These are phyloP conservation scores for Drosophila kurseongensis DNA, from an alignment of 1,140 invertebrate genomes.

Conservation along the genomic window DNA sequence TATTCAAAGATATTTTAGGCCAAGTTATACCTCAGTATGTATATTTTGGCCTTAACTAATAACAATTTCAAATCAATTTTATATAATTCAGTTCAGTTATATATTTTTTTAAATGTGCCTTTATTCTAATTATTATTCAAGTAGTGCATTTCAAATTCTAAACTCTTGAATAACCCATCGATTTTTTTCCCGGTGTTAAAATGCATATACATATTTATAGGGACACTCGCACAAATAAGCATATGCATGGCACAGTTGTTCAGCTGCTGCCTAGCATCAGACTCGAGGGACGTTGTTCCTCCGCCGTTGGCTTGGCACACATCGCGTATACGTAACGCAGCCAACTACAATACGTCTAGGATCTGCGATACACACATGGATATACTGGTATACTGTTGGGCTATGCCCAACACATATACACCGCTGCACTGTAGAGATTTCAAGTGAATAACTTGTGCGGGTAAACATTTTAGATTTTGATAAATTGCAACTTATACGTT, in stretches of 20 bases:
- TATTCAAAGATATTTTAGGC: no score
- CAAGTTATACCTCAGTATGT: no score
- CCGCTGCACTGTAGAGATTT: conserved; percentile 71
- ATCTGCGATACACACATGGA: conserved; percentile 17
- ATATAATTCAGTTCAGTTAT: no score
- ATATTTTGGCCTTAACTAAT: no score
- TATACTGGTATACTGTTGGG: conserved; percentile 8
- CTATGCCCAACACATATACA: conserved; percentile 20
- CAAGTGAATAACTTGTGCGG: conserved; percentile 83
- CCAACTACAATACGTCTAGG: conserved; percentile 59
- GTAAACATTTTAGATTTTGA: conserved; percentile 84
- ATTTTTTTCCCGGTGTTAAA: not conserved
- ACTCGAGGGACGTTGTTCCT: conserved; percentile 54
- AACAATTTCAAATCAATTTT: no score
- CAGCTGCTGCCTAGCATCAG: conserved; percentile 70
- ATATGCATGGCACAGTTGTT: conserved; percentile 74
- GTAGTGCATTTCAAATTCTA: no score
- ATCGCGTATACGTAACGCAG: conserved; percentile 72
- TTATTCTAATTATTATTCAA: no score
- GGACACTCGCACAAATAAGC: conserved; percentile 53
- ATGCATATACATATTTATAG: conserved; percentile 43
- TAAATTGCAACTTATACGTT: conserved; percentile 83
- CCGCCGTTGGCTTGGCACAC: conserved; percentile 55
- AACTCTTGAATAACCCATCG: no score
- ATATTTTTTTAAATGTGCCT: no score